Base-by-base conservation (phyloP, 2,797 vertebrate genomes). In the Benthosema pterotum region DNA sequence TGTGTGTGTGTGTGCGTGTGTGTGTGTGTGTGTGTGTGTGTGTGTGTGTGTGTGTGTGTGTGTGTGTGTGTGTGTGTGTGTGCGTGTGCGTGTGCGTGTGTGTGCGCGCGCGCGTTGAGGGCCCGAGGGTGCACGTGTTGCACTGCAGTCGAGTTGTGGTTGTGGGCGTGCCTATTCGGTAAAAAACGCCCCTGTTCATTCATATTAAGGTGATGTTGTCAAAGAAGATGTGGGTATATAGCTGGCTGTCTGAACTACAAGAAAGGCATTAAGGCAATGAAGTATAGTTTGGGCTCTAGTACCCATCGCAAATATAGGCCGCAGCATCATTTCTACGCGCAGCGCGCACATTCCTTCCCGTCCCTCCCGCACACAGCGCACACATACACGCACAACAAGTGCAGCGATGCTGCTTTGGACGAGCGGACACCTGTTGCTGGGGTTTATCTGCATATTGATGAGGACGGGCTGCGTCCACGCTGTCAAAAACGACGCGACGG, bases 401-500 rank as follows among this genome's bases (percentile, higher is more conserved):
- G 7, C 70, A 84, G 82, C 65, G 87, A 97, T 97, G 95, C 65
- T 89, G 51, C 76, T 82, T 75, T 78, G 85, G 61, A 76, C 88
- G 70, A 38, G 90, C 55, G 88, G 82, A 65, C 87, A 92, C 83
- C 92, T 81, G 22, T 79, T 94, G 70, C 64, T 95, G 46, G 32
- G 32, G 8, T 74, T 90, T 61, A 75, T 93, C 49, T 91, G 93
- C 80, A 72, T 94, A 78, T 80, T 94, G 54, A 80, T 92, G 63
- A 87, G 80, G 83, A 91, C 84, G 88, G 89, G 84, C n/a, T n/a
- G 79, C 83, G 78, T 38, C 28, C 5, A 38, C 68, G 91, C 93
- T 74, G 93, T 96, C 77, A 93, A 95, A 82, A 98, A 98, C 60
- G 90, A 96, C 79, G 95, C 88, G 58, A 98, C 96, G 0, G 96